Evolutionary conservation across 2,888 invertebrate species (phyloP), one percentile per base, ranked within the genome.

Genomic region (Hartigia nigra): DNA sequence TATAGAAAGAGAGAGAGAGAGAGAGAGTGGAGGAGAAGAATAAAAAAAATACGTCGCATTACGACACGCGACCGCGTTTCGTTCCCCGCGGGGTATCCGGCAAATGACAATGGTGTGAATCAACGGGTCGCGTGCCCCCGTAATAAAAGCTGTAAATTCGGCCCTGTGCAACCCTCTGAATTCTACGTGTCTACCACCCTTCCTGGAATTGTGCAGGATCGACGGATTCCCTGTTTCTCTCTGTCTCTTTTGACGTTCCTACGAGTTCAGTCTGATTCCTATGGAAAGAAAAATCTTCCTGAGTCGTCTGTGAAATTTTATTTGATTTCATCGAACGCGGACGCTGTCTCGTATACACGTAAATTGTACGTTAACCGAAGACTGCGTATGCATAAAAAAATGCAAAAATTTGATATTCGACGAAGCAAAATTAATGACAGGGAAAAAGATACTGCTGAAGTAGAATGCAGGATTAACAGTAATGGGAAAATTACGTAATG

Each of bases 61-160:
- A 77, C 81, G 80, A 80, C 81, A 81, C 80, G 81, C 79, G 81
- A 80, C 81, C 74, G 14, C 70, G 72, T 70, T 74, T 78, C 39
- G 39, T 72, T 72, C 55, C 76, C 39, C 74, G 74, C 76, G 35
- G 75, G 36, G 76, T 31, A 23, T 31, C 31, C 35, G 70, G 37
- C 34, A 69, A 76, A 72, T 39, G 70, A 75, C 76, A 76, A 79
- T 55, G 72, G 80, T 78, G 80, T 76, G 80, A 82, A 82, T 82
- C 81, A 76, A 76, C 70, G 31, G 77, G 81, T 82, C 82, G 81
- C 79, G 81, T 81, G 81, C 78, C 79, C 55, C 78, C 72, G 35
- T 81, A 81, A 81, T 81, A 79, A 77, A 77, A 80, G 69, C 70
- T 39, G 36, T 70, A 69, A 31, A 35, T 78, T 31, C 55, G n/a